Base-by-base conservation (phyloP, 1,140 invertebrate species). In the Drosophila saltans region DNA sequence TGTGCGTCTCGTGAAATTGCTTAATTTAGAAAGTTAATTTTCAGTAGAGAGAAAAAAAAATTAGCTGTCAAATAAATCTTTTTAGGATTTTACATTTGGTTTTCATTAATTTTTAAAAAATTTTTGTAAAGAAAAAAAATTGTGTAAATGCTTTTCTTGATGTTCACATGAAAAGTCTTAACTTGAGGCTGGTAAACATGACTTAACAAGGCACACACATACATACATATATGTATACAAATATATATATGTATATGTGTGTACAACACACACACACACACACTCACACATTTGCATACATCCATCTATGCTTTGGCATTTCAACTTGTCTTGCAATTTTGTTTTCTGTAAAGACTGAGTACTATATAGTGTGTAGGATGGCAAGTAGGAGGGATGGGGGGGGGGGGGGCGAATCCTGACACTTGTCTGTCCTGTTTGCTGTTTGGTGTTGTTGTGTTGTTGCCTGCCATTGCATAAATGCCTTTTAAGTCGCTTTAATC, bases 401-500 rank as follows among this genome's bases (percentile, higher is more conserved):
- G 55, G 4, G 39, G 52, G 69, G 52, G 43, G 41, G 36, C 30
- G 66, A 56, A 69, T 64, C 48, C 70, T 84, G 68, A 80, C 81
- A 80, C 77, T 84, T 84, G 81, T 85, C 78, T 73, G 73, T 66
- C 48, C 58, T 52, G 56, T 80, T 62, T 16, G 45, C 66, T 59
- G 66, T 72, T 45, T 41, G n/a, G 30, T 76, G 70, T 45, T 73
- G 65, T 66, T 80, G 48, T 72, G 61, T 58, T 75, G 73, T 58
- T 66, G 56, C 63, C 73, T 69, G 81, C 58, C 82, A 80, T 76
- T 81, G 80, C 82, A 86, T 88, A 86, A 86, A 86, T 86, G 83
- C 76, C 83, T 86, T 88, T 86, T 86, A 86, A 86, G 83, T 86
- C 83, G 76, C 72, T 88, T 88, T 88, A 86, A 86, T 86, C 83